Evolutionary conservation across 2,797 vertebrate species (phyloP), one percentile per base, ranked within the genome.

Genomic region (Trachops cirrhosus): DNA sequence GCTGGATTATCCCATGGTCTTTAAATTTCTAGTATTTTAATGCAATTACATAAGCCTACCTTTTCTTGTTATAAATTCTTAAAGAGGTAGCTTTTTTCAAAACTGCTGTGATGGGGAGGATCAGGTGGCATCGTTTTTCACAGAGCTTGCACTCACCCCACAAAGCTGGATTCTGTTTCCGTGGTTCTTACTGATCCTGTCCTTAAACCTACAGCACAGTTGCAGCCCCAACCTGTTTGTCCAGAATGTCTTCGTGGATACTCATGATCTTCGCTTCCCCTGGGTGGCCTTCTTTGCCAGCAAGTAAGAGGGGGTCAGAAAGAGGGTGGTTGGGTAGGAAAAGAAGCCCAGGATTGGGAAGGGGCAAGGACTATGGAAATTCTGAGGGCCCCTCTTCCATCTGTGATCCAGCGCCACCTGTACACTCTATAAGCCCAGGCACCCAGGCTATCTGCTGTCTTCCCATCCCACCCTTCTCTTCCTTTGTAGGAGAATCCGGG

Each of bases 231-330:
- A 99, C 98, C 99, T 99, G 78, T 99, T 99, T 8, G 99, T 99
- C 97, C 99, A 99, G 98, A 99, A 99, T 4, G 99, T 99, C 74
- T 99, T 99, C 7, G 99, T 99, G 98, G 99, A 99, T 97, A 99
- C 99, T 0, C 99, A 99, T 0, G 99, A 99, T 96, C 98, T 99
- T 84, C 99, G 99, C 73, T 99, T 99, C 97, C 99, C 99, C 7
- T 99, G 99, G 99, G 99, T 99, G 57, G 99, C 99, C 5, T 99
- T 99, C 98, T 99, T 99, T 14, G 99, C 99, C 97, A 99, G 99
- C 99, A 99, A 99, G 99, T 99, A 98, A 99, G 99, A 98, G 75
- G 86, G 0, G 15, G 3, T 52, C 12, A 0, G 59, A 29, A 70
- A 74, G 73, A 62, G 82, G 78, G 3, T 48, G 79, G 48, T 11